phyloP scores from a whole-genome alignment of 2,888 invertebrate genomes.

The Idaea straminata region DNA sequence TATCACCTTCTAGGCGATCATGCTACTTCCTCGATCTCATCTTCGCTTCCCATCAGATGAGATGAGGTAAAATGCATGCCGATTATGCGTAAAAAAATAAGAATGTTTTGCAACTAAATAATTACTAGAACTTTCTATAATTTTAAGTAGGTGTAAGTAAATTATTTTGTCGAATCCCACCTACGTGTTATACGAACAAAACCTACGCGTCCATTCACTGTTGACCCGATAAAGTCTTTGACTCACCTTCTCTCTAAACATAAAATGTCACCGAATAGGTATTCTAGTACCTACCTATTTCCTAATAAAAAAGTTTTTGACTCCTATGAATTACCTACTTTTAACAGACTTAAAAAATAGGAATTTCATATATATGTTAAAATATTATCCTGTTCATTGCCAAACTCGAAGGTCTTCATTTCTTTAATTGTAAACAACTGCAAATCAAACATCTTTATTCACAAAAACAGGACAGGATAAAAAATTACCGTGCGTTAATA shows the following conservation, averaged over 20 bases:
- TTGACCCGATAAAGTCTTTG: slow-evolving; percentile 13
- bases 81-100: no score
- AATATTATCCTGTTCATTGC: no score
- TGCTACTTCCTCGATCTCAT: no score
- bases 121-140: slow-evolving; percentile 15
- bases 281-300: neutral
- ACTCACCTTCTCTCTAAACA: slow-evolving; percentile 18
- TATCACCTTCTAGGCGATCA: no score
- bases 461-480: neutral
- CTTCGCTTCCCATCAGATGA: no score
- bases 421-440: neutral
- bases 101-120: no score
- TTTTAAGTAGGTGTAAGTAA: slow-evolving; percentile 7
- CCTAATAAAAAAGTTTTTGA: neutral
- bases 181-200: slow-evolving; percentile 11
- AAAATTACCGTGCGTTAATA: neutral
- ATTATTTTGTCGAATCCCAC: slow-evolving; percentile 10
- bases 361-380: no score
- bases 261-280: neutral
- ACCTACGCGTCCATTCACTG: slow-evolving; percentile 21
- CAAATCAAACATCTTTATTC: neutral
- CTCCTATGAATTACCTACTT: neutral
- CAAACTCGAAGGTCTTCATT: neutral
- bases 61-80: no score
- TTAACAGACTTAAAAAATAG: neutral